Base-by-base conservation (phyloP, 2,113 vertebrate genomes). In the Phocoena phocoena region DNA sequence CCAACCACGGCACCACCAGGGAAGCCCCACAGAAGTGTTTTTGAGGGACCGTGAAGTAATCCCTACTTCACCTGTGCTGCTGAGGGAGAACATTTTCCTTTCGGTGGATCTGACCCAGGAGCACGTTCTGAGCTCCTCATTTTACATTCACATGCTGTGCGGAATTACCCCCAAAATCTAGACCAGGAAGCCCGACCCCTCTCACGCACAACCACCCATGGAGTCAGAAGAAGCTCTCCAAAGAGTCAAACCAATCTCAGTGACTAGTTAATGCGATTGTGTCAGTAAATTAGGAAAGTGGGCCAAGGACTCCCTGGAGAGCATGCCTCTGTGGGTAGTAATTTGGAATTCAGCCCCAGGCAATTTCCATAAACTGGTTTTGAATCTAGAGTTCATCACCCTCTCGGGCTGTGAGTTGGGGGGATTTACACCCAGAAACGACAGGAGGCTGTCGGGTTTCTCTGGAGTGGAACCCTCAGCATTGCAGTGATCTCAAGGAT, bases 361-460 rank as follows among this genome's bases (percentile, higher is more conserved):
- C 6, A 41, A 76, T 95, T 98, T 97, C 95, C 98, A 95, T 95
- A 97, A 97, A 93, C 38, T n/a, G 25, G 74, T 89, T 98, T 33
- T 20, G 84, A 85, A 77, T 88, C 83, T 93, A 5, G 1, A 0
- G 94, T 97, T 91, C 38, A 82, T 21, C 53, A 68, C 95, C 93
- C 94, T 68, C 55, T 93, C 93, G 68, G 77, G 74, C 63, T 50
- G 1, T 15, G 4, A 31, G 55, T 33, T 33, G 96, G 55, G 76
- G 68, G 62, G 91, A 47, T 11, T 79, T 53, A 67, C 53, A 86
- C 11, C 28, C 38, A 96, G 53, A 12, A 93, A 58, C 0, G 20
- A 13, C 1, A 63, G 14, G 79, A 86, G 89, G 18, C 23, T 73
- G 82, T 2, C 1, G 7, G 65, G 4, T 86, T 1, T 96, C 93